phyloP scores from a whole-genome alignment of 2,888 invertebrate genomes.

The Spodoptera exigua region DNA sequence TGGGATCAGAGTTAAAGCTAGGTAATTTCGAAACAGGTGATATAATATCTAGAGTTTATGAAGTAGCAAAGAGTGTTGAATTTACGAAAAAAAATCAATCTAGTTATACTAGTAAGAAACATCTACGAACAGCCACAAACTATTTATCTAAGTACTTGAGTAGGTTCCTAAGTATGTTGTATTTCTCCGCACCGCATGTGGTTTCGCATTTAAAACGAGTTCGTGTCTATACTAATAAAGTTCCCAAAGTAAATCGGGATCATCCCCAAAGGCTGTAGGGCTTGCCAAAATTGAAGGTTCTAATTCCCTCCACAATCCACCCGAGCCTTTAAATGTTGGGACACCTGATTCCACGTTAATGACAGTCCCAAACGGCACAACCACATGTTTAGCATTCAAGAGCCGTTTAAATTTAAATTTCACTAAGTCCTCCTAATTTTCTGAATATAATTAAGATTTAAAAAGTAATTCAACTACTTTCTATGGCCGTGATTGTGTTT shows the following conservation, averaged over 20 bases:
- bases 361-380: conserved; percentile 93
- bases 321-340: conserved; percentile 95
- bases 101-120: too few relatives aligned
- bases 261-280: conserved; percentile 91
- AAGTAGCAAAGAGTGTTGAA: too few relatives aligned
- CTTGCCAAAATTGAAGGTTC: conserved; percentile 91
- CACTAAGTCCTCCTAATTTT: conserved; percentile 73
- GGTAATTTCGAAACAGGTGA: conserved; percentile 92
- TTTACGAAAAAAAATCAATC: too few relatives aligned
- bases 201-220: conserved; percentile 92
- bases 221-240: conserved; percentile 96
- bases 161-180: too few relatives aligned
- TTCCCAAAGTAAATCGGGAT: conserved; percentile 96
- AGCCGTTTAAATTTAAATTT: conserved; percentile 90
- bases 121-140: too few relatives aligned
- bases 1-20: conserved; percentile 91
- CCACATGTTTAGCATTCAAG: conserved; percentile 90
- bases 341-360: conserved; percentile 96
- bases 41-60: too few relatives aligned
- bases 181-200: conserved; percentile 90
- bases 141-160: too few relatives aligned
- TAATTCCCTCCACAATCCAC: conserved; percentile 95
- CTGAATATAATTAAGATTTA: conserved; percentile 21
- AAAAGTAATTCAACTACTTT: conserved; percentile 7
- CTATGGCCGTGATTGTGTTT: conserved; percentile 13